phyloP scores from a whole-genome alignment of 2,888 invertebrate genomes.

The Callosobruchus maculatus region DNA sequence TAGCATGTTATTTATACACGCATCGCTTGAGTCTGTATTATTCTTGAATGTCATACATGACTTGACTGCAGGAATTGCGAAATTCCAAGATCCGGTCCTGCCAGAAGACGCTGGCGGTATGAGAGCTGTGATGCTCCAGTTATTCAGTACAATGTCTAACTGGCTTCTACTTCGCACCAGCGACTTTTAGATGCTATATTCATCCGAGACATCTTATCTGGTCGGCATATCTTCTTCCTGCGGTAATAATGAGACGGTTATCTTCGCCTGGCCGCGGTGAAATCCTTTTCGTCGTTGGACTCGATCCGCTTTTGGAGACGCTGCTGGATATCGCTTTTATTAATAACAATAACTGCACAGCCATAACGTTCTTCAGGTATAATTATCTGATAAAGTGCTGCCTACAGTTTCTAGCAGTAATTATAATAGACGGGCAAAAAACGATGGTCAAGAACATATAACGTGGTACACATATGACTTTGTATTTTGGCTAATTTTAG shows the following conservation, averaged over 20 bases:
- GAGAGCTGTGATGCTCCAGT: constrained; percentile 30
- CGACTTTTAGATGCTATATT: constrained; percentile 25
- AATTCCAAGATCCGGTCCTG: neutral
- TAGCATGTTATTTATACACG: no score
- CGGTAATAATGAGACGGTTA: neutral
- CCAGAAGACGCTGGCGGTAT: constrained; percentile 6
- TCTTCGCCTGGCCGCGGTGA: neutral
- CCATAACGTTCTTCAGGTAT: neutral
- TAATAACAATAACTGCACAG: neutral
- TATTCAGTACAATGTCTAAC: constrained; percentile 31
- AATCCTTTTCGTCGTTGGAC: neutral
- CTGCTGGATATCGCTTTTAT: neutral
- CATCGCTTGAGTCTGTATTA: no score
- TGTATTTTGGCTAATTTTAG: no score
- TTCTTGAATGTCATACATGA: no score
- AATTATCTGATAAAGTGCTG: no score
- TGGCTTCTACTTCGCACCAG: constrained; percentile 27
- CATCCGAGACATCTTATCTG: constrained; percentile 13
- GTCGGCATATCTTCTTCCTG: neutral
- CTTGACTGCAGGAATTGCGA: neutral
- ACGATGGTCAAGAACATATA: no score
- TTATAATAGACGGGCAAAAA: no score
- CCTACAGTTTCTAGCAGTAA: neutral
- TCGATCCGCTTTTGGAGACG: neutral
- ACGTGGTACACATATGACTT: no score